Percentiles rank a stretch among this genome's conserved stretches.
Evolutionary conservation across 2,888 invertebrate species (phyloP).

Genomic region (Lysandra bellargus): DNA sequence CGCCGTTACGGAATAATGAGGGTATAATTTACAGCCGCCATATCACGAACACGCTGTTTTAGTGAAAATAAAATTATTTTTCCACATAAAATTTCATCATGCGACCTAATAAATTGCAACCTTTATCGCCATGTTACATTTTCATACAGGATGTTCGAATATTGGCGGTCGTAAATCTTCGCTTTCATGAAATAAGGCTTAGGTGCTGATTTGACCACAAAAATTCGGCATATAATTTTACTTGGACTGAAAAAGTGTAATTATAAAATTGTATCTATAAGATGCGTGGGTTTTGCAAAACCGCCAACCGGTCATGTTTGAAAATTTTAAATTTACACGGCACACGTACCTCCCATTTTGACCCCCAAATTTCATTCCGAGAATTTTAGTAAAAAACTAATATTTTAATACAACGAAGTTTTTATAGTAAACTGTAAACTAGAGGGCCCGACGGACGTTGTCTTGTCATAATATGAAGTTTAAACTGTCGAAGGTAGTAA

Average conservation of each 20-base stretch:
- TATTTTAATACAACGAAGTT: no score
- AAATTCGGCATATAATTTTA: not conserved
- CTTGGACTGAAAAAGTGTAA: not conserved
- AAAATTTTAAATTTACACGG: not conserved
- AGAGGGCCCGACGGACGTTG: no score
- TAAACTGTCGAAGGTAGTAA: no score
- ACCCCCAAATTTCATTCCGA: no score
- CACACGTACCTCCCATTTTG: no score
- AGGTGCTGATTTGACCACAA: slow-evolving; percentile 4
- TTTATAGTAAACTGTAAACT: no score
- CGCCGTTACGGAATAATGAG: slow-evolving; percentile 62
- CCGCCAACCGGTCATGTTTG: no score
- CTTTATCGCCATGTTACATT: slow-evolving; percentile 56
- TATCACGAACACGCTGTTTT: slow-evolving; percentile 72
- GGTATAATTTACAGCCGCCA: slow-evolving; percentile 64
- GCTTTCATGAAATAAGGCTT: slow-evolving; percentile 28
- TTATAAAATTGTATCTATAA: not conserved
- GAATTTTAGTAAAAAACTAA: no score
- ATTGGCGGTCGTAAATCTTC: slow-evolving; percentile 17
- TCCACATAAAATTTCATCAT: slow-evolving; percentile 59
- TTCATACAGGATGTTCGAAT: slow-evolving; percentile 37
- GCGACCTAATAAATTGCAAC: slow-evolving; percentile 65
- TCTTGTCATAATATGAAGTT: no score
- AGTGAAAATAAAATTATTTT: slow-evolving; percentile 61
- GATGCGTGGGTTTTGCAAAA: not conserved